phyloP scores from a whole-genome alignment of 1,140 invertebrate species.

The Anastatus disparis region DNA sequence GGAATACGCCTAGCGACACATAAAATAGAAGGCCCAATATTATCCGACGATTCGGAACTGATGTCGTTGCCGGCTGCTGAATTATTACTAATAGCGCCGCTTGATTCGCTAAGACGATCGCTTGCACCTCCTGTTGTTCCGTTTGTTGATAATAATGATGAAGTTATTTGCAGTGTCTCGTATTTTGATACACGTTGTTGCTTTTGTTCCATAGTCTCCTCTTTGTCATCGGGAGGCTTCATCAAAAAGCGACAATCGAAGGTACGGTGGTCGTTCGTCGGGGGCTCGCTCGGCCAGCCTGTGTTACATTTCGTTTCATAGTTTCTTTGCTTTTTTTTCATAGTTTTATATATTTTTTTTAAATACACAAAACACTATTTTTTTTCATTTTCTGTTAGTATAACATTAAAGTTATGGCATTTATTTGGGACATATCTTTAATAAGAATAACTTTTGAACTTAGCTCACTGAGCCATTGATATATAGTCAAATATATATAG shows the following conservation, averaged over 20 bases:
- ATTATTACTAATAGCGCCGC: conserved; percentile 43
- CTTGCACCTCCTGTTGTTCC: conserved; percentile 67
- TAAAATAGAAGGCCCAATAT: conserved; percentile 75
- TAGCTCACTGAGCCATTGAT: no score
- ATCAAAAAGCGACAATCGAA: conserved; percentile 87
- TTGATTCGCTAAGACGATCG: conserved; percentile 64
- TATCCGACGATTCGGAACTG: conserved; percentile 67
- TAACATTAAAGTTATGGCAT: no score
- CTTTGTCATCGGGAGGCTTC: conserved; percentile 80
- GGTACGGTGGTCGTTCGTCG: conserved; percentile 71
- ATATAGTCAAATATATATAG: no score
- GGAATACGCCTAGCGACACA: conserved; percentile 88
- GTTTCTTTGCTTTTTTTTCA: no score
- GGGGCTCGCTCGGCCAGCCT: conserved; percentile 69
- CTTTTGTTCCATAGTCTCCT: conserved; percentile 83
- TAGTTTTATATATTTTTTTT: no score
- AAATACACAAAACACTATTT: no score
- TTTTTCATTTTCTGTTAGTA: no score
- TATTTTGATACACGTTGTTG: conserved; percentile 79
- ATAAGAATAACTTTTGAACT: no score
- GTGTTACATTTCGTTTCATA: no score
- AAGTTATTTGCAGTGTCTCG: conserved; percentile 80
- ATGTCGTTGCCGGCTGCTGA: conserved; percentile 63
- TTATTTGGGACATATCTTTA: no score
- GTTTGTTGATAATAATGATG: conserved; percentile 68